Base-by-base conservation (phyloP, 1,140 invertebrate species). In the Contarinia nasturtii region DNA sequence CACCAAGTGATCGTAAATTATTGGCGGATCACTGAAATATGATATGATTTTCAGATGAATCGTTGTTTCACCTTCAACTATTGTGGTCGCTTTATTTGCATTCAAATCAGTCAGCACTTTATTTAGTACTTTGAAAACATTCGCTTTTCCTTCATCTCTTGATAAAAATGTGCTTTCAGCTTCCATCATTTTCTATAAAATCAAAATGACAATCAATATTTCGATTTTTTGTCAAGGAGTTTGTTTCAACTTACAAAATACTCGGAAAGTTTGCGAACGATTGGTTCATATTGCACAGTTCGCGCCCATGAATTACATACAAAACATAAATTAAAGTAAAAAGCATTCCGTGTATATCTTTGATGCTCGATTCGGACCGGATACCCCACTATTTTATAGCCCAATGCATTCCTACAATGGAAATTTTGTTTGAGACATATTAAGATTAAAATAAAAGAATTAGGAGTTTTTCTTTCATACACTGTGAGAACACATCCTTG, bases 321-420 rank as follows among this genome's bases (percentile, higher is more conserved):
- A 65, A 97, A 93, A 61, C 91, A 95, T 2, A 95, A 63, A 66
- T 97, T 97, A 64, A 96, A 97, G 46, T 93, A 82, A 54, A 90
- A 85, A 21, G 86, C 83, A 70, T 97, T 96, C 50, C 93, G 70
- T n/a, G 79, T 77, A 71, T 96, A 96, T 55, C 88, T 86, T 44
- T 81, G 74, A 57, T 89, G 79, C 54, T 89, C 81, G 48, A 97
- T 91, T 52, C 79, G 74, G 22, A 94, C 82, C 0, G 93, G 92
- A 68, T 86, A 96, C 1, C 93, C 92, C 15, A 93, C 72, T 49
- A 96, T 88, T 68, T 94, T 96, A 48, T 79, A 78, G 38, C 86
- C 82, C 49, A 80, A 67, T 5, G 79, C 72, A 64, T 85, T 88
- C 54, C 82, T 85, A 56, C 3, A 68, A 69, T 45, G 47, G 49